phyloP scores from a whole-genome alignment of 1,140 invertebrate species.

The Andricus grossulariae region DNA sequence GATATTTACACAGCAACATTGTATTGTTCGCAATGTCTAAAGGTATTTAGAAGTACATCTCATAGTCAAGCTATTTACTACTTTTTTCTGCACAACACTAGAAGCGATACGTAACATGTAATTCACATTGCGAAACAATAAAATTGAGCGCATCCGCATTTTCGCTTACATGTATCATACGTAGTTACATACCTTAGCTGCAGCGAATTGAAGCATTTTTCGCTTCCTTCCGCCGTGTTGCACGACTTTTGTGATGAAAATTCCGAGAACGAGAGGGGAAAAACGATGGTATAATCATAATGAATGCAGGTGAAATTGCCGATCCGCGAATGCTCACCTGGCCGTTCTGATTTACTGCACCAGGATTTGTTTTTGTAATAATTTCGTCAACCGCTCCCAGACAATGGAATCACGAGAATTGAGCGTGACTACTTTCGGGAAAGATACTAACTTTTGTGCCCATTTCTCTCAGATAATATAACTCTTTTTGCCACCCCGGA shows the following conservation, averaged over 20 bases:
- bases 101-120: not conserved
- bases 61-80: not conserved
- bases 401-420: not conserved
- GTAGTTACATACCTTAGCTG: not conserved
- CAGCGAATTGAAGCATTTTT: constrained; percentile 39
- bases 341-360: not conserved
- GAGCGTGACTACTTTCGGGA: not conserved
- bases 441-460: not conserved
- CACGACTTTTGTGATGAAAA: constrained; percentile 46
- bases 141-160: constrained; percentile 45
- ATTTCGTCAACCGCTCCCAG: not conserved
- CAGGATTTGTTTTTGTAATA: not conserved
- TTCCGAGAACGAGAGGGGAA: constrained; percentile 40
- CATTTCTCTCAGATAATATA: not conserved
- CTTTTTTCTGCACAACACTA: not conserved
- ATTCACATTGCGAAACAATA: constrained; percentile 31
- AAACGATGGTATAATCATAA: constrained; percentile 34
- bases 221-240: constrained; percentile 44
- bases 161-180: not conserved
- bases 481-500: not conserved
- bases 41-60: constrained; percentile 1
- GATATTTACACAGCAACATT: no score
- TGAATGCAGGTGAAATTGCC: constrained; percentile 45
- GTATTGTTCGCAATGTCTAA: not conserved
- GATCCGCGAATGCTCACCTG: constrained; percentile 41